Conservation (phyloP, 2,797 vertebrate genomes). For the Microtus agrestis region DNA sequence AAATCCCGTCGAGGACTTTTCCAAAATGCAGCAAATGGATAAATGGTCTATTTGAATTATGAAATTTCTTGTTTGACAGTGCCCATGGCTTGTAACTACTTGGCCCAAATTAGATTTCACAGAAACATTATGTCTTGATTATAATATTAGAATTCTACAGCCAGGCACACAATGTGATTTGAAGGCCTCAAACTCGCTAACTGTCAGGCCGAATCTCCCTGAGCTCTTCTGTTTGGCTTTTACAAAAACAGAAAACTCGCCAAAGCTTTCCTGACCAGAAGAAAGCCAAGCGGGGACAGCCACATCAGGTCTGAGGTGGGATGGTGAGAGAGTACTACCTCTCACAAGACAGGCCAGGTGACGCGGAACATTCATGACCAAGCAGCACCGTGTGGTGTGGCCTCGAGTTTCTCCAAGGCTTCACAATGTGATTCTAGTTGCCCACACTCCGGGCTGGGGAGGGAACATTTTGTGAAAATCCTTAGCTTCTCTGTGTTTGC, state of each 20-base stretch:
- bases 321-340: background rate
- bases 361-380: background rate
- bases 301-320: background rate
- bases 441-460: conserved; percentile 32
- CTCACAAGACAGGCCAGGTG: conserved; percentile 49
- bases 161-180: conserved; percentile 65
- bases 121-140: conserved; percentile 73
- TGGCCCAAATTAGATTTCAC: conserved; percentile 75
- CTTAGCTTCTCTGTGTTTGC: conserved; percentile 61
- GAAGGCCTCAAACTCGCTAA: conserved; percentile 57
- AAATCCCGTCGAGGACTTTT: conserved; percentile 36
- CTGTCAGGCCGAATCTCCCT: conserved; percentile 67
- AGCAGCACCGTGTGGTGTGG: background rate
- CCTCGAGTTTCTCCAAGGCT: background rate
- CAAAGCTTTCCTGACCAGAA: conserved; percentile 14
- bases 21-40: conserved; percentile 66
- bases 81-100: conserved; percentile 57
- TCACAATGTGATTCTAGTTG: conserved; percentile 22
- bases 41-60: conserved; percentile 68
- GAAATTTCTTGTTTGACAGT: conserved; percentile 70
- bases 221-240: conserved; percentile 51
- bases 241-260: conserved; percentile 54
- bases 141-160: conserved; percentile 71
- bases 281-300: background rate
- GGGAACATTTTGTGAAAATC: conserved; percentile 57